These are phyloP conservation scores for Microcaecilia unicolor DNA, from an alignment of 2,797 vertebrate species.

Conservation along the genomic window DNA sequence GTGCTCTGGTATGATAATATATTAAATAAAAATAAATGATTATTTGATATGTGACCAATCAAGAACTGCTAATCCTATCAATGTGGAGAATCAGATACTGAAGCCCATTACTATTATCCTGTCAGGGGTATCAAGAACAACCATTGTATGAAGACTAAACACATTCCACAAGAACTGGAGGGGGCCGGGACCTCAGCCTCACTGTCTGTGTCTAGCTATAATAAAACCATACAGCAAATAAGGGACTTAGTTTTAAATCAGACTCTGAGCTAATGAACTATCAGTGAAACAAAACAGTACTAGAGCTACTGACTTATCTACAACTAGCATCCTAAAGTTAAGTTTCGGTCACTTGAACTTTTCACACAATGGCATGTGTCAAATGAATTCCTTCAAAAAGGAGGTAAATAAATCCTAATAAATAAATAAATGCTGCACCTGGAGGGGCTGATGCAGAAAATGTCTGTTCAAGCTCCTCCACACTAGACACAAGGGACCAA, in stretches of 20 bases:
- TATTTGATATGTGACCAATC: background rate
- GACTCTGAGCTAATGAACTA: too few relatives aligned
- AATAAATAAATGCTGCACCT: background rate
- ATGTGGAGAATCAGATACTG: background rate
- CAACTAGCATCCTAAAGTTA: conserved; percentile 16
- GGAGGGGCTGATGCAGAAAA: too few relatives aligned
- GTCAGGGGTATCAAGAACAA: background rate
- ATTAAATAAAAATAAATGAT: background rate
- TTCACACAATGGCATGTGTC: background rate
- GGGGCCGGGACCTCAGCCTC: too few relatives aligned
- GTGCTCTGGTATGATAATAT: background rate
- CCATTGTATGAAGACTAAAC: too few relatives aligned
- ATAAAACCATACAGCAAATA: too few relatives aligned
- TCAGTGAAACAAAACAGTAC: conserved; percentile 20
- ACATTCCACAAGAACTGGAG: too few relatives aligned
- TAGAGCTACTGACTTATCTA: conserved; percentile 8
- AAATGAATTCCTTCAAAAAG: too few relatives aligned
- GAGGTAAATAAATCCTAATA: too few relatives aligned
- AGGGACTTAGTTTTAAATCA: too few relatives aligned
- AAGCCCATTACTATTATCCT: background rate
- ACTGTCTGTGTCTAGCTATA: too few relatives aligned
- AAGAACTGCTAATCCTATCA: conserved; percentile 1
- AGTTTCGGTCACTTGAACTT: conserved; percentile 22
- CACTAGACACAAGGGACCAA: too few relatives aligned
- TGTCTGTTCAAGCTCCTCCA: too few relatives aligned